Base-by-base conservation (phyloP, 2,113 vertebrate species). In the Etheostoma cragini region DNA sequence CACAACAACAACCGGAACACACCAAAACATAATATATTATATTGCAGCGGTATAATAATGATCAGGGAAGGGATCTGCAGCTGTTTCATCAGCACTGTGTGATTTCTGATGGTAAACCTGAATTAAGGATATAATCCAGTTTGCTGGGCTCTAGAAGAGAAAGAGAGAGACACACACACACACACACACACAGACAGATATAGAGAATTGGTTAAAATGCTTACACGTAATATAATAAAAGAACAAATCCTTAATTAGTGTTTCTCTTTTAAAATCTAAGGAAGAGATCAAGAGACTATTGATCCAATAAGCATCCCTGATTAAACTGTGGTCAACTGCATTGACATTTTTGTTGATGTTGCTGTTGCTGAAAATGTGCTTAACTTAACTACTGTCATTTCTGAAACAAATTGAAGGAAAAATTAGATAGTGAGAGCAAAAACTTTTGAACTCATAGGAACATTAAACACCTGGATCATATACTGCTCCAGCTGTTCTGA, bases 71-170 rank as follows among this genome's bases (percentile, higher is more conserved):
- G 1, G 6, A 42, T 72, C 30, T 54, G 22, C 35, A 38, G 49
- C 38, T 56, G 33, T 60, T 84, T 91, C 82, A 93, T 91, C 82
- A 93, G 77, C 93, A 94, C 35, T 90, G 80, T 38, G 72, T 0
- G 11, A 92, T 91, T 82, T 94, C 93, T 56, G 93, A 93, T 63
- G 90, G 91, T 4, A 72, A 84, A n/a, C 0, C 0, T 5, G 50
- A 42, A 3, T 64, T 0, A 0, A 86, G 0, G 0, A 0, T 0
- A 30, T 89, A 89, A 0, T 26, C 0, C 19, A 11, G 0, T 14
- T 0, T 0, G 5, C 54, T 62, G 53, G 91, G 90, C 46, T 87
- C 93, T 94, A n/a, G 16, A 86, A 83, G 54, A 66, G 2, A 88
- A n/a, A 85, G 24, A 76, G 11, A 30, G 30, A 30, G 30, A 30